Evolutionary conservation across 2,888 invertebrate genomes (phyloP).

Genomic region (Schizotus pectinicornis): DNA sequence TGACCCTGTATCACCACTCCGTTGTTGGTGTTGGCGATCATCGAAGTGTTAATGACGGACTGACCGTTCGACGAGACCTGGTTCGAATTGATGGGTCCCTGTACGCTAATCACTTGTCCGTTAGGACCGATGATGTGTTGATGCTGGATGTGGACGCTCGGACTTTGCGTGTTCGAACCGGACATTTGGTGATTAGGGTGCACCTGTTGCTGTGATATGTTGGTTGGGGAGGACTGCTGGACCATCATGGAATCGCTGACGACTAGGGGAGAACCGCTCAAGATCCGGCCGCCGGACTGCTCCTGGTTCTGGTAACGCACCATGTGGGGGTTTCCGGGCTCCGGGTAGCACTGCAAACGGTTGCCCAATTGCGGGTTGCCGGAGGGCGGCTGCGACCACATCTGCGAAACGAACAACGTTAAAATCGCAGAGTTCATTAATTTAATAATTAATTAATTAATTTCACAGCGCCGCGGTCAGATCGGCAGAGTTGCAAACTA

Average conservation of each 20-base stretch:
- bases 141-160: constrained; percentile 42
- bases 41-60: constrained; percentile 26
- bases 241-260: constrained; percentile 52
- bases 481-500: not conserved
- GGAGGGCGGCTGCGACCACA: constrained; percentile 45
- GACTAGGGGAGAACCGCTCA: constrained; percentile 46
- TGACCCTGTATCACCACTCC: constrained; percentile 48
- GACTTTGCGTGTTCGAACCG: constrained; percentile 29
- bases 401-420: constrained; percentile 35
- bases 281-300: constrained; percentile 42
- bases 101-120: constrained; percentile 67
- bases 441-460: no score
- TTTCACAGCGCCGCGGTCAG: constrained; percentile 14
- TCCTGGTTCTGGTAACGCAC: constrained; percentile 51
- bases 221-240: constrained; percentile 33
- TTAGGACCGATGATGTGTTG: constrained; percentile 63
- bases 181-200: constrained; percentile 40
- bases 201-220: constrained; percentile 42
- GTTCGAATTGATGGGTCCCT: constrained; percentile 51
- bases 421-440: constrained; percentile 3
- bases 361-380: constrained; percentile 41
- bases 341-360: constrained; percentile 41
- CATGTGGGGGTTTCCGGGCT: constrained; percentile 52
- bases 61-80: constrained; percentile 21
- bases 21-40: constrained; percentile 33